A percentile compares a stretch with the other conserved stretches of the same genome.
phyloP scores from a whole-genome alignment of 1,140 invertebrate species.

The Adelges cooleyi region DNA sequence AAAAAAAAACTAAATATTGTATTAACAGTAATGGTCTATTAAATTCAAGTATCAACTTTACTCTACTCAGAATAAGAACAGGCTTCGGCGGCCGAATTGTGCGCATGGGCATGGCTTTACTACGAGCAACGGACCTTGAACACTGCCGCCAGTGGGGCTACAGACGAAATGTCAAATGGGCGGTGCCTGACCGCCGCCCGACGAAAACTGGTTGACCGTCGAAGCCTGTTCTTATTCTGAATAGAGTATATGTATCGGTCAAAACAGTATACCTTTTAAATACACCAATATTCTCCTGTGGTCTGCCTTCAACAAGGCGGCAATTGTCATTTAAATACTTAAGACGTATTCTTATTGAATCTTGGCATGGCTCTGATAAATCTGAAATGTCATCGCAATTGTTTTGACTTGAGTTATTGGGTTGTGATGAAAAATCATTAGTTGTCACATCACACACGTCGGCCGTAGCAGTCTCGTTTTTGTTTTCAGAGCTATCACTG shows the following conservation, averaged over 20 bases:
- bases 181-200: too few species aligned
- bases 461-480: not conserved
- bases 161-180: too few species aligned
- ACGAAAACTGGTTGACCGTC: too few species aligned
- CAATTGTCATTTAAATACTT: conserved; percentile 81
- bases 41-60: not conserved
- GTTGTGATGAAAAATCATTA: not conserved
- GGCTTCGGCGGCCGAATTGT: too few species aligned
- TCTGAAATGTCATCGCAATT: not conserved
- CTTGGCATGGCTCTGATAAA: conserved; percentile 31
- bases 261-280: conserved; percentile 78
- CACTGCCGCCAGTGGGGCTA: too few species aligned
- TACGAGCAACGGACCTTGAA: too few species aligned
- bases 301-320: conserved; percentile 61
- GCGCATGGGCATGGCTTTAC: too few species aligned
- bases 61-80: too few species aligned
- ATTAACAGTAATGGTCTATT: not conserved
- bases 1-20: conserved; percentile 31
- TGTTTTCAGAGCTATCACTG: not conserved
- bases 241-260: not conserved
- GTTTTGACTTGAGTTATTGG: not conserved
- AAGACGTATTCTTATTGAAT: conserved; percentile 58
- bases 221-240: too few species aligned
- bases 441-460: not conserved
- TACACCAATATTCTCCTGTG: conserved; percentile 63